A percentile compares a stretch with the other conserved stretches of the same genome.
Evolutionary conservation across 2,113 vertebrate species (phyloP).

Genomic region (Propithecus coquereli): DNA sequence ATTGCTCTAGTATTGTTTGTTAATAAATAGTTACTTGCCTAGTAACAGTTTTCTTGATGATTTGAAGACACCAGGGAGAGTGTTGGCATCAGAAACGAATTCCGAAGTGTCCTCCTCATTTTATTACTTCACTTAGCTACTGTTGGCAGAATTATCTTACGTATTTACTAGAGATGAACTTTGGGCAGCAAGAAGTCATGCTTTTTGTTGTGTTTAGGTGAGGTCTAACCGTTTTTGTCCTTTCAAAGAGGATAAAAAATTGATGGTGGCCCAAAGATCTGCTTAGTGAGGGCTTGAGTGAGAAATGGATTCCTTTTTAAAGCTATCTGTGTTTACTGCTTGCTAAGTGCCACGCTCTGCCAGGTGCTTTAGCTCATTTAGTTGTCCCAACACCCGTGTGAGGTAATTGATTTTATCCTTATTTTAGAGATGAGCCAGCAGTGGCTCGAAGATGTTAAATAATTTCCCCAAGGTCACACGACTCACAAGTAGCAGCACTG

Average conservation of each 20-base stretch:
- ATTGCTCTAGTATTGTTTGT: not conserved
- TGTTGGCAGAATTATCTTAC: not conserved
- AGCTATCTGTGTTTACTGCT: not conserved
- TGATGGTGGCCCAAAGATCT: not conserved
- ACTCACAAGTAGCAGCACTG: not conserved
- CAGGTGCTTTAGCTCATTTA: not conserved
- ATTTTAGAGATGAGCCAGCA: not conserved
- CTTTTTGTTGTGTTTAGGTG: not conserved
- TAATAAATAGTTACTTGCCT: constrained; percentile 18
- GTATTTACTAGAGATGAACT: not conserved
- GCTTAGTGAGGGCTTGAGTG: not conserved
- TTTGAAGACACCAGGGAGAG: constrained; percentile 1
- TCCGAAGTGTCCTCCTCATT: not conserved
- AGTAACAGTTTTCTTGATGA: constrained; percentile 23
- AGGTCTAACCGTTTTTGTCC: not conserved
- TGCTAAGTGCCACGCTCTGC: not conserved
- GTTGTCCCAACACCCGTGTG: not conserved
- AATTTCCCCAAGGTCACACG: not conserved
- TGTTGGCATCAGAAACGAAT: not conserved
- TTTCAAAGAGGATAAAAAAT: not conserved
- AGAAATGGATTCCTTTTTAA: not conserved
- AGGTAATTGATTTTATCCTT: constrained; percentile 19
- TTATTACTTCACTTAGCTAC: not conserved
- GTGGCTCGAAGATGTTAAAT: not conserved
- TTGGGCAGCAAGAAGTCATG: not conserved